Conservation (phyloP, 2,797 vertebrate species). For the Halcyon leucocephala region DNA sequence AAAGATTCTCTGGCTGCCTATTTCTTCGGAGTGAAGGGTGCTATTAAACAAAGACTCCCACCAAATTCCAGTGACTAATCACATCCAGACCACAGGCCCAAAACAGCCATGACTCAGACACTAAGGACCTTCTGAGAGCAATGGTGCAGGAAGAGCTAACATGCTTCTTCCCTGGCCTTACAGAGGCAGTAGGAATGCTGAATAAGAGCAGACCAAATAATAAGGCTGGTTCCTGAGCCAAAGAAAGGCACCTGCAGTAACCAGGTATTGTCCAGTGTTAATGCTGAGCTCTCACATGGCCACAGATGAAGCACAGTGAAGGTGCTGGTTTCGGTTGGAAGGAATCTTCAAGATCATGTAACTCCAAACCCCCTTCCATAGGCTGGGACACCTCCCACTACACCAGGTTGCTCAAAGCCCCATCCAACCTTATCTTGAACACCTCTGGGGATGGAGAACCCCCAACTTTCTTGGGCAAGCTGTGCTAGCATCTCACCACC, state of each 20-base stretch:
- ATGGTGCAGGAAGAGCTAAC: background rate
- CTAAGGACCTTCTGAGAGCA: background rate
- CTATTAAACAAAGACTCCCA: conserved; percentile 16
- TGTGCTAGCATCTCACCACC: background rate
- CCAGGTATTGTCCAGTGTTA: background rate
- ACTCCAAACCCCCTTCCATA: too few relatives aligned
- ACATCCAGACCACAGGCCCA: background rate
- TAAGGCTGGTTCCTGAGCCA: background rate
- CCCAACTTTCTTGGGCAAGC: background rate
- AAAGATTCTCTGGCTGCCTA: background rate
- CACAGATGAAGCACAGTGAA: background rate
- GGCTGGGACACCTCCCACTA: too few relatives aligned
- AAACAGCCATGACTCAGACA: background rate
- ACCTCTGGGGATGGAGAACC: background rate
- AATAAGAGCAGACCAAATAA: background rate
- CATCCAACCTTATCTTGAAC: background rate
- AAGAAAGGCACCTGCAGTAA: background rate
- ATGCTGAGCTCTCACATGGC: background rate
- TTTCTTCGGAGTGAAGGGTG: background rate
- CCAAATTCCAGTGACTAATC: conserved; percentile 12
- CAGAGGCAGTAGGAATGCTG: background rate
- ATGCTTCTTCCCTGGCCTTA: background rate
- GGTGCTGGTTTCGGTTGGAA: too few relatives aligned
- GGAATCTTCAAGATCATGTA: too few relatives aligned
- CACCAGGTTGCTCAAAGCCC: background rate